phyloP scores from a whole-genome alignment of 2,113 vertebrate genomes.

The Sclerurus mexicanus region DNA sequence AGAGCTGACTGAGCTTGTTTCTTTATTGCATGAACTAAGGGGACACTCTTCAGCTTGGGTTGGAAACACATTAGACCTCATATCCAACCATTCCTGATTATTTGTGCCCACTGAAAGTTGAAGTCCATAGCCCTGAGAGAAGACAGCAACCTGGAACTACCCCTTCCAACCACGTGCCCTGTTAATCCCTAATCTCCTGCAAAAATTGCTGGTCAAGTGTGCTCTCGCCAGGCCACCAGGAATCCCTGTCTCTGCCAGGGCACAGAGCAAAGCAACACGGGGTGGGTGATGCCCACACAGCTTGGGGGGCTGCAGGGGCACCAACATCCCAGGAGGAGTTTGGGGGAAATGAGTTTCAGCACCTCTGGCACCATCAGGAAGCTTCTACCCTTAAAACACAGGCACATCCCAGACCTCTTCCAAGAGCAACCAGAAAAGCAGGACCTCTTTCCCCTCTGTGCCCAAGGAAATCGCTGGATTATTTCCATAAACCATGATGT shows the following conservation, averaged over 20 bases:
- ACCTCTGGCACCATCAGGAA: neutral
- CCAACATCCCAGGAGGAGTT: neutral
- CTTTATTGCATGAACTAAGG: neutral
- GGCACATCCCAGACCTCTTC: neutral
- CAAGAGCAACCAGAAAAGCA: neutral
- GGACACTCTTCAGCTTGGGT: neutral
- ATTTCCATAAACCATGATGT: neutral
- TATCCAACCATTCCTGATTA: neutral
- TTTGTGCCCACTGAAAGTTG: neutral
- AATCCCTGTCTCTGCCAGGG: neutral
- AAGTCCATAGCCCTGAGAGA: neutral
- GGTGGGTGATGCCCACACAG: neutral
- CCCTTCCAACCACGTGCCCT: neutral
- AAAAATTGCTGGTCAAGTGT: neutral
- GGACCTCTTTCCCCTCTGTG: neutral
- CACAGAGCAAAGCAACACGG: neutral
- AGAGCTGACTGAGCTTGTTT: neutral
- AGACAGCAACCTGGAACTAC: accelerated
- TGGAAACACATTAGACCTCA: neutral
- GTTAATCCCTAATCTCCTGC: neutral
- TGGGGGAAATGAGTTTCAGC: neutral
- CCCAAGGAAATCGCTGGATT: neutral
- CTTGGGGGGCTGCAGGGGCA: neutral
- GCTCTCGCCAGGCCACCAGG: neutral
- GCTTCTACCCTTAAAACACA: accelerated